Evolutionary conservation across 2,888 invertebrate genomes (phyloP).

Genomic region (Acanthosoma haemorrhoidale): DNA sequence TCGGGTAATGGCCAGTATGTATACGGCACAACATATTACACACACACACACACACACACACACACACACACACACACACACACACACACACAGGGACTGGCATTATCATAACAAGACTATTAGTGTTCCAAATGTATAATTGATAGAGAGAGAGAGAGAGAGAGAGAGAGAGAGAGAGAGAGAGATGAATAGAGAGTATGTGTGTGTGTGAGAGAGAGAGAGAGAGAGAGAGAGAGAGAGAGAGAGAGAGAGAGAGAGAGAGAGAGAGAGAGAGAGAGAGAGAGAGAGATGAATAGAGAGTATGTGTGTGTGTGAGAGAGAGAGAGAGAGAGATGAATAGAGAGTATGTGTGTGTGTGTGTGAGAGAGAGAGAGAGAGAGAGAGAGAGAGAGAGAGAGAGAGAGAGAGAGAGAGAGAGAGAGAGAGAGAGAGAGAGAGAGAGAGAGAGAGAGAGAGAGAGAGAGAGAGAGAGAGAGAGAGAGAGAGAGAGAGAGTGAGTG

Average conservation of each 20-base stretch:
- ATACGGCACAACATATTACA: constrained; percentile 1
- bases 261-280: neutral
- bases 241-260: neutral
- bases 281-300: too few relatives aligned
- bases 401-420: neutral
- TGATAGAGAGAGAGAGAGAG: neutral
- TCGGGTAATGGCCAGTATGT: neutral
- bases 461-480: neutral
- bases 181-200: too few relatives aligned
- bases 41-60: too few relatives aligned
- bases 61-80: too few relatives aligned
- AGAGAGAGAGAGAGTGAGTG: neutral
- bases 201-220: neutral
- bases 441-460: neutral
- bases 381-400: neutral
- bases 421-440: neutral
- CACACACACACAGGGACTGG: too few relatives aligned
- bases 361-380: neutral
- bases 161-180: neutral
- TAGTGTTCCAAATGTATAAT: constrained; percentile 10
- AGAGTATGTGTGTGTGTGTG: too few relatives aligned
- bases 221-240: neutral
- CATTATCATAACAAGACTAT: constrained; percentile 12
- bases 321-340: neutral
- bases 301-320: neutral